Base-by-base conservation (phyloP, 1,140 invertebrate genomes). In the Drosophila setifemur region DNA sequence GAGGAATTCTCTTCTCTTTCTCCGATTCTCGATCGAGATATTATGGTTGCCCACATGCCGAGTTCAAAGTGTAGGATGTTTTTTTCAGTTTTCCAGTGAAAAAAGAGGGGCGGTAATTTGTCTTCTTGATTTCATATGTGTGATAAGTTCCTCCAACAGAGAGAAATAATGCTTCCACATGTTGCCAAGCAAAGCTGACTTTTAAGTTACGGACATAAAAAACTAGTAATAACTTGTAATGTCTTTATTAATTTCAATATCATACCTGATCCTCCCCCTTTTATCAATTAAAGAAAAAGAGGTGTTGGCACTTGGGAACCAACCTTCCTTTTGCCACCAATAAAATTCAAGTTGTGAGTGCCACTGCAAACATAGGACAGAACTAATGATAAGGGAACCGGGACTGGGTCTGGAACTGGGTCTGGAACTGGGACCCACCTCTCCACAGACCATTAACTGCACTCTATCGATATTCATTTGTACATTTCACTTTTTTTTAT, bases 1-100 rank as follows among this genome's bases (percentile, higher is more conserved):
- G n/a, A n/a, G n/a, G n/a, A n/a, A n/a, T n/a, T n/a, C n/a, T n/a
- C n/a, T n/a, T n/a, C n/a, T 73, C 21, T 53, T 26, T 52, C 60
- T 53, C 43, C 11, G 28, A 25, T 39, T 37, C 26, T 43, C 29
- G 58, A 64, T 55, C 48, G 54, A 53, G 69, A 70, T 77, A n/a
- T n/a, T n/a, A n/a, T n/a, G 73, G 73, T 49, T 63, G 75, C 71
- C 79, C 79, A 86, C 81, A 86, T 86, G 79, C 75, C 35, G 73
- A 83, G 78, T 23, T 9, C n/a, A n/a, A n/a, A n/a, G n/a, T 39
- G n/a, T 9, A 9, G 28, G 42, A 63, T 31, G 23, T 31, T 31
- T 28, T 29, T 7, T 14, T n/a, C n/a, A n/a, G n/a, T n/a, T n/a
- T n/a, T n/a, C n/a, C n/a, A n/a, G n/a, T 26, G 44, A 14, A 52